A percentile compares a stretch with the other conserved stretches of the same genome.
Conservation (phyloP, 53 echinoderm and acorn worm species). For the Stichopus horrens region DNA sequence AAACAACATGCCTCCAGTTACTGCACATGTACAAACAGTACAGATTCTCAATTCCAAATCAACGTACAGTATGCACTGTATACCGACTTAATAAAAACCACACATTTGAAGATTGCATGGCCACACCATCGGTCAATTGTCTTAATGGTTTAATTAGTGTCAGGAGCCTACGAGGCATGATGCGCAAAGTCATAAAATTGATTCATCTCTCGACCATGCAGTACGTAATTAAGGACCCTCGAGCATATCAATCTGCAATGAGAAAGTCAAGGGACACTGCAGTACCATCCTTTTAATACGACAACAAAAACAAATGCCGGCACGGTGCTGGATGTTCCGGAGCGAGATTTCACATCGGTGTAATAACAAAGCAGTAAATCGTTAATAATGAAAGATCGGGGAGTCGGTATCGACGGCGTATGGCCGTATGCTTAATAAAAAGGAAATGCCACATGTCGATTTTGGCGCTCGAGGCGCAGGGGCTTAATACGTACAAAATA, state of each 20-base stretch:
- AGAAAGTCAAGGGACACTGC: too few relatives aligned
- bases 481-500: neutral
- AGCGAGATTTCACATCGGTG: neutral
- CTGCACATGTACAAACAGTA: too few relatives aligned
- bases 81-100: too few relatives aligned
- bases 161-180: neutral
- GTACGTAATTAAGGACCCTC: neutral
- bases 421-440: neutral
- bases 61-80: too few relatives aligned
- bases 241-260: neutral
- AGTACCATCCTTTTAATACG: neutral
- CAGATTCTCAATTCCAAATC: too few relatives aligned
- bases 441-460: neutral
- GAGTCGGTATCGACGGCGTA: neutral
- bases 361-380: neutral
- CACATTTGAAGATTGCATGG: too few relatives aligned
- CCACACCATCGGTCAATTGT: neutral
- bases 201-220: neutral
- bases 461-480: neutral
- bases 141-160: neutral
- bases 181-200: neutral
- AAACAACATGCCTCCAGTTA: too few relatives aligned
- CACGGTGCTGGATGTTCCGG: neutral
- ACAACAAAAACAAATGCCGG: neutral
- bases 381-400: conserved; percentile 29